A percentile compares a stretch with the other conserved stretches of the same genome.
Conservation (phyloP, 2,888 invertebrate species). For the Drosophila lacicola region DNA sequence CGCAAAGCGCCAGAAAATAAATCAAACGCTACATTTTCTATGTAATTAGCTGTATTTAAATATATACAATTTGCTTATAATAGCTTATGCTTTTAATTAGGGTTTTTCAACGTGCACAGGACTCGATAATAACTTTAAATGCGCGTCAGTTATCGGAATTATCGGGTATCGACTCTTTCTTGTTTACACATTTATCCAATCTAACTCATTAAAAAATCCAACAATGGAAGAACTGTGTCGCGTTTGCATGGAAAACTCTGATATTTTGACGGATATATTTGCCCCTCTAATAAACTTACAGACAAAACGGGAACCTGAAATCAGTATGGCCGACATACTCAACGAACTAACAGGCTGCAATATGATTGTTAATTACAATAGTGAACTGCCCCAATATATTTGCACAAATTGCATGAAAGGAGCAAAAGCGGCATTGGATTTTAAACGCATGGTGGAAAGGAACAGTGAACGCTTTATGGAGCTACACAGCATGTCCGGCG, state of each 20-base stretch:
- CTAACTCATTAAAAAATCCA: neutral
- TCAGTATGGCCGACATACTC: conserved; percentile 25
- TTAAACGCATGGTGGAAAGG: conserved; percentile 19
- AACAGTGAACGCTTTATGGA: neutral
- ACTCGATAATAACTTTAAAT: neutral
- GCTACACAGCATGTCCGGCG: no score
- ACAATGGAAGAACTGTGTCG: conserved; percentile 28
- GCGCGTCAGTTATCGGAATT: neutral
- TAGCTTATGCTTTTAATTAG: neutral
- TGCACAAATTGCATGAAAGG: conserved; percentile 17
- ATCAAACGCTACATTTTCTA: neutral
- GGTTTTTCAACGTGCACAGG: no score
- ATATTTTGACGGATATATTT: conserved; percentile 12
- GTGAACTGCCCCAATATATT: conserved; percentile 16
- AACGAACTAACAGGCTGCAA: conserved; percentile 18
- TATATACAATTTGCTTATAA: neutral
- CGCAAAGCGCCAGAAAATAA: neutral
- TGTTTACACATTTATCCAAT: neutral
- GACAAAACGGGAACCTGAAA: no score
- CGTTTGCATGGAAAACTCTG: conserved; percentile 5
- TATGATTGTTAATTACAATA: neutral
- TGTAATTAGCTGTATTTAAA: neutral
- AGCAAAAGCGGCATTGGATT: conserved; percentile 10
- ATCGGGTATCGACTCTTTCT: conserved; percentile 3
- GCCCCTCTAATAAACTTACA: neutral